phyloP scores from a whole-genome alignment of 1,140 invertebrate species.

The Brachionus koreanus region DNA sequence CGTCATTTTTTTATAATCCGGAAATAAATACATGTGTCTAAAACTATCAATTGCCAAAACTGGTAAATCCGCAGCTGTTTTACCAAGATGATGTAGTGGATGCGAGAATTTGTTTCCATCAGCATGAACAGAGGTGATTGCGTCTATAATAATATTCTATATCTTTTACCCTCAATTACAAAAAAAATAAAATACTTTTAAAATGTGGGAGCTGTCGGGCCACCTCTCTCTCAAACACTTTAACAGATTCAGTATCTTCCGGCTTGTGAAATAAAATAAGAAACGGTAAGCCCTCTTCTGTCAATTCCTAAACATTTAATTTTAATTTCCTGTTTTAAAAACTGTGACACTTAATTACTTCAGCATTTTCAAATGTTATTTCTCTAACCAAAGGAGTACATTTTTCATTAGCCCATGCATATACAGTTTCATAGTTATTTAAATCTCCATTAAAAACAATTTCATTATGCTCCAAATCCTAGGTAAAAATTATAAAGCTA shows the following conservation, averaged over 20 bases:
- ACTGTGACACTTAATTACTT: slow-evolving; percentile 61
- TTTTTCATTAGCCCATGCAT: slow-evolving; percentile 76
- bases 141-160: slow-evolving; percentile 63
- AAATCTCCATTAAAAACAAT: slow-evolving; percentile 57
- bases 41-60: slow-evolving; percentile 98
- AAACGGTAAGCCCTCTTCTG: slow-evolving; percentile 98
- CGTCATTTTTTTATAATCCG: slow-evolving; percentile 52
- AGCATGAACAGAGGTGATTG: slow-evolving; percentile 90
- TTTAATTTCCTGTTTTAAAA: background rate
- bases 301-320: slow-evolving; percentile 72
- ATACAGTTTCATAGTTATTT: slow-evolving; percentile 60
- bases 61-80: slow-evolving; percentile 80
- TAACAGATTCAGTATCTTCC: slow-evolving; percentile 78
- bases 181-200: slow-evolving; percentile 70
- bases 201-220: slow-evolving; percentile 72
- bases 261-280: slow-evolving; percentile 90
- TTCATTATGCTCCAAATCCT: slow-evolving; percentile 47
- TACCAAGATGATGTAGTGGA: slow-evolving; percentile 94
- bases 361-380: slow-evolving; percentile 98
- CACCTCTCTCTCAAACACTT: slow-evolving; percentile 79
- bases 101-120: slow-evolving; percentile 95
- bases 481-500: slow-evolving; percentile 47
- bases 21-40: slow-evolving; percentile 96
- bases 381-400: slow-evolving; percentile 73
- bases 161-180: no score